phyloP scores from a whole-genome alignment of 2,113 vertebrate genomes.

The Castor canadensis region DNA sequence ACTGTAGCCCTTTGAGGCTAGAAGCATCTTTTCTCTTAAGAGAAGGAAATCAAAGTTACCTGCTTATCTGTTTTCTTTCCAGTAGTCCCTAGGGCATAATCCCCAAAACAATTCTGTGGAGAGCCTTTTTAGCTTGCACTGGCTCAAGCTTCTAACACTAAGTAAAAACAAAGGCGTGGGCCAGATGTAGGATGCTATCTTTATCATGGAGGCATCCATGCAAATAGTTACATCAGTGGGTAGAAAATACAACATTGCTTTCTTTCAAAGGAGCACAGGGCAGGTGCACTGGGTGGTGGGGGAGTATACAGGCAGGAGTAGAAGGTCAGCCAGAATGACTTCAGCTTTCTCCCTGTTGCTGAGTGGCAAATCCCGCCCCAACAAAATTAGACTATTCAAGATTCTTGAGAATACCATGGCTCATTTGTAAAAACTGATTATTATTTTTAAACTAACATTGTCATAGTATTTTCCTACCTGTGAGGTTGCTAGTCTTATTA shows the following conservation, averaged over 20 bases:
- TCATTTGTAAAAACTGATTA: not conserved
- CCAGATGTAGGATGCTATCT: not conserved
- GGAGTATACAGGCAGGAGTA: accelerated
- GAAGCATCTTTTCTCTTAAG: not conserved
- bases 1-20: not conserved
- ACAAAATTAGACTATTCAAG: not conserved
- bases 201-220: not conserved
- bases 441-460: not conserved
- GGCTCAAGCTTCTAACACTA: not conserved
- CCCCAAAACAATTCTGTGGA: not conserved
- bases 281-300: not conserved
- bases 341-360: not conserved
- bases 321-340: not conserved
- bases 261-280: not conserved
- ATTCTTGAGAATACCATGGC: not conserved
- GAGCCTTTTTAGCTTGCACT: not conserved
- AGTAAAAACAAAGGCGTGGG: not conserved
- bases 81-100: not conserved
- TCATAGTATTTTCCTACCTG: not conserved
- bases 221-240: not conserved
- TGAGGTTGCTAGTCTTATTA: not conserved
- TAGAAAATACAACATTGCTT: not conserved
- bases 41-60: not conserved
- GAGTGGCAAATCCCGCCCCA: not conserved
- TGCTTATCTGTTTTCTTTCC: not conserved